Evolutionary conservation across 30 jellyfish, hydroid and myxozoan species (phyloP).

Genomic region (Aurelia sp.): DNA sequence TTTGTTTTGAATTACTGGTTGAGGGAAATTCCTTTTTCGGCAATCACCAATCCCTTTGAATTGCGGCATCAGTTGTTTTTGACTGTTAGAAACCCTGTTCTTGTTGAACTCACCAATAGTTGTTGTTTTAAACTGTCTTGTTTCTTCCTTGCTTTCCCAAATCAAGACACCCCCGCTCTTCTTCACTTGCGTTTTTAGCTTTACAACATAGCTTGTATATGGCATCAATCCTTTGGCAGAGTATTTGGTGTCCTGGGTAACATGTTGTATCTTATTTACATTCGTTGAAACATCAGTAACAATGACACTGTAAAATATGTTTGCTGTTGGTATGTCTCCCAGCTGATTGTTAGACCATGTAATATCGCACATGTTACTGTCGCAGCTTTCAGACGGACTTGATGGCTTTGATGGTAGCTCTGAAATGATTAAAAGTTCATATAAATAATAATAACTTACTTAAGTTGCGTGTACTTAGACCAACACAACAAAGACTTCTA

Average conservation of each 20-base stretch:
- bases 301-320: conserved; percentile 22
- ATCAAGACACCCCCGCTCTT: neutral
- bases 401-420: conserved; percentile 51
- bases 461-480: too few relatives aligned
- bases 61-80: too few relatives aligned
- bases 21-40: too few relatives aligned
- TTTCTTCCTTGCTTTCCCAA: conserved; percentile 22
- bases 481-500: too few relatives aligned
- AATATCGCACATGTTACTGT: neutral
- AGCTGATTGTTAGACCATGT: conserved; percentile 27
- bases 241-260: neutral
- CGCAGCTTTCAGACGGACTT: conserved; percentile 19
- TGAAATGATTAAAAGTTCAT: neutral
- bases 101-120: conserved; percentile 9
- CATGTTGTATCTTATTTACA: too few relatives aligned
- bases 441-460: too few relatives aligned
- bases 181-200: conserved; percentile 22
- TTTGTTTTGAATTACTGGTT: too few relatives aligned
- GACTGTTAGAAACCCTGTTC: too few relatives aligned
- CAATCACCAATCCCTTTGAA: too few relatives aligned
- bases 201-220: conserved; percentile 15
- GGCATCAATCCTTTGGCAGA: conserved; percentile 15
- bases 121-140: conserved; percentile 6
- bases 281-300: neutral
- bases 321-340: conserved; percentile 26